These are phyloP conservation scores for Andrena marginata DNA, from an alignment of 2,888 invertebrate species.

Conservation along the genomic window DNA sequence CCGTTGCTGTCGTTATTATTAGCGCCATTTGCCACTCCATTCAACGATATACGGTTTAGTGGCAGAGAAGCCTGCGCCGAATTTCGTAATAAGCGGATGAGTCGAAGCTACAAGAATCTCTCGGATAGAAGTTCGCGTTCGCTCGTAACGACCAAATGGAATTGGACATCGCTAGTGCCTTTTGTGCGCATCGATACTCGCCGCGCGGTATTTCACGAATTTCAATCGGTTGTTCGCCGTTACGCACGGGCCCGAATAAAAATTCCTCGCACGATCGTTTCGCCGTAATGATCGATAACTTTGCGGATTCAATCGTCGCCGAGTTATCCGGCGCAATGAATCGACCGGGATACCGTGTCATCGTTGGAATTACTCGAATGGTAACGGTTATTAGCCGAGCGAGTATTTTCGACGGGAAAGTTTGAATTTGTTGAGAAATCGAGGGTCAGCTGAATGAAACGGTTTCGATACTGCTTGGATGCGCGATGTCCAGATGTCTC, in stretches of 20 bases:
- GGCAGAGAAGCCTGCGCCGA: background rate
- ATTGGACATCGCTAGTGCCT: constrained; percentile 48
- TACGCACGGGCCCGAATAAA: constrained; percentile 38
- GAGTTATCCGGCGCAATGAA: constrained; percentile 25
- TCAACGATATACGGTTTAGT: background rate
- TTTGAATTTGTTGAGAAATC: background rate
- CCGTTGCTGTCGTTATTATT: background rate
- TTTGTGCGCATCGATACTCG: constrained; percentile 55
- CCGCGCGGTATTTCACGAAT: constrained; percentile 54
- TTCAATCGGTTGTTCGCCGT: constrained; percentile 46
- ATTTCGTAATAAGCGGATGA: background rate
- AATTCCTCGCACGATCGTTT: constrained; percentile 53
- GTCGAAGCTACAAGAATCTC: background rate
- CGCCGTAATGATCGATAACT: constrained; percentile 45
- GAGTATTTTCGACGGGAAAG: background rate
- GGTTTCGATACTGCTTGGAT: background rate
- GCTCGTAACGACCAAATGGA: background rate
- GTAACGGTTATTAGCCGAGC: background rate
- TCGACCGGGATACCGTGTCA: constrained; percentile 8
- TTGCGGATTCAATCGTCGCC: constrained; percentile 9
- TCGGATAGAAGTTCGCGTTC: background rate
- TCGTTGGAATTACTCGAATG: background rate
- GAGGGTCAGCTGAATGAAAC: background rate
- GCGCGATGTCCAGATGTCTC: constrained; percentile 14
- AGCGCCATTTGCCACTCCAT: background rate